Percentiles rank a stretch among this genome's conserved stretches.
These are phyloP conservation scores for Chaenogobius annularis DNA, from an alignment of 2,113 vertebrate species.

Conservation along the genomic window DNA sequence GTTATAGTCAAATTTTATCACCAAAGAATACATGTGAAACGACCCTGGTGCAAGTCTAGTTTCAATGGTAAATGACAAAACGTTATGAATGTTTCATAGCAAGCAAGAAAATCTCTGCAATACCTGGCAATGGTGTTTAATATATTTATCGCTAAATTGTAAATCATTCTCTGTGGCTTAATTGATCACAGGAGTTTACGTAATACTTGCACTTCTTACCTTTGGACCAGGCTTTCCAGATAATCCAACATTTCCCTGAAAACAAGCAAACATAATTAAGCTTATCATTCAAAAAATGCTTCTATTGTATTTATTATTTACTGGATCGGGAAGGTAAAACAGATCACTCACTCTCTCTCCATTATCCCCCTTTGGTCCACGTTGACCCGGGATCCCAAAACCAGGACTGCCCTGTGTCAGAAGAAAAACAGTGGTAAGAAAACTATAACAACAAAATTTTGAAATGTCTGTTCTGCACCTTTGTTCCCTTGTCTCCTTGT, in stretches of 20 bases:
- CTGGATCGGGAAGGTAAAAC: not conserved
- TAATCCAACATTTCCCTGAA: slow-evolving; percentile 88
- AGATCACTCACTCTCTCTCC: slow-evolving; percentile 84
- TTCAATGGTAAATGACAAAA: no score
- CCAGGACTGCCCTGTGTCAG: slow-evolving; percentile 81
- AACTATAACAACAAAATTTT: not conserved
- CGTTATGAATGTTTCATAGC: no score
- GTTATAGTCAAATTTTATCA: no score
- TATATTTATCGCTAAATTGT: no score
- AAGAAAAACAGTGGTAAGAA: not conserved
- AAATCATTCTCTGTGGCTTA: no score
- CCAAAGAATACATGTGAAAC: no score
- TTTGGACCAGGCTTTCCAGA: slow-evolving; percentile 89
- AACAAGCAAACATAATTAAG: slow-evolving; percentile 20
- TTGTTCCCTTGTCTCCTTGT: slow-evolving; percentile 84
- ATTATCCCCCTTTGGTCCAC: slow-evolving; percentile 83
- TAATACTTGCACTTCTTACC: slow-evolving; percentile 62
- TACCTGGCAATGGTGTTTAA: no score
- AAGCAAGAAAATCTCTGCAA: no score
- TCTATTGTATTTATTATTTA: not conserved
- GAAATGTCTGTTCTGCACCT: slow-evolving; percentile 69
- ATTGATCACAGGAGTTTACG: no score
- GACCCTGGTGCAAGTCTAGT: no score
- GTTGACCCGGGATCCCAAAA: slow-evolving; percentile 87
- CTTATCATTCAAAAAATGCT: not conserved